A percentile compares a stretch with the other conserved stretches of the same genome.
These are phyloP conservation scores for Staurois parvus DNA, from an alignment of 2,797 vertebrate genomes.

Conservation along the genomic window DNA sequence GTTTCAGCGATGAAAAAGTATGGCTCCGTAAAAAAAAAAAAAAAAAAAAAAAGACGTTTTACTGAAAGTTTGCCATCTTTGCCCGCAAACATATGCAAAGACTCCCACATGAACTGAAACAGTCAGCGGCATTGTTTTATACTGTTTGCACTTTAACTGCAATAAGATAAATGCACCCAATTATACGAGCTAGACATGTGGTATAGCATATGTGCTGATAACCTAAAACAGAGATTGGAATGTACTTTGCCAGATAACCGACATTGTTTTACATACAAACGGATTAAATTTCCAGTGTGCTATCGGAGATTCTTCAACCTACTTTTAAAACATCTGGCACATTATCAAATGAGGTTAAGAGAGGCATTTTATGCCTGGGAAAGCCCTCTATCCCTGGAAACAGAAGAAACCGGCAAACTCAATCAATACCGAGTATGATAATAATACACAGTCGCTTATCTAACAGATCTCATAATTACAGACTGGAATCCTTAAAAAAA, in stretches of 20 bases:
- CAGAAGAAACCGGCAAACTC: slow-evolving; percentile 56
- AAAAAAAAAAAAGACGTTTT: slow-evolving; percentile 62
- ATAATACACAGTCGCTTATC: slow-evolving; percentile 50
- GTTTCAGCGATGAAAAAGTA: slow-evolving; percentile 61
- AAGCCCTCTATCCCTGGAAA: slow-evolving; percentile 48
- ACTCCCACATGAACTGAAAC: slow-evolving; percentile 63
- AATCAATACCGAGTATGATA: slow-evolving; percentile 51
- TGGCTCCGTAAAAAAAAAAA: slow-evolving; percentile 60
- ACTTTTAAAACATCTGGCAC: slow-evolving; percentile 74
- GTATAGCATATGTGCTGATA: slow-evolving; percentile 73
- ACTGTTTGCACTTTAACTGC: slow-evolving; percentile 70
- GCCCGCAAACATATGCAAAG: slow-evolving; percentile 61
- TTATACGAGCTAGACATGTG: slow-evolving; percentile 74
- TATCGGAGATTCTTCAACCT: slow-evolving; percentile 67
- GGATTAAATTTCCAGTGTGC: slow-evolving; percentile 64
- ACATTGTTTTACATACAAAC: slow-evolving; percentile 61
- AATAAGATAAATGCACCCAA: slow-evolving; percentile 72
- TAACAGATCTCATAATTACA: slow-evolving; percentile 49
- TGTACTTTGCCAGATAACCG: slow-evolving; percentile 69
- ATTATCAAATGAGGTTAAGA: slow-evolving; percentile 70
- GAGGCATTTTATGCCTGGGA: slow-evolving; percentile 65
- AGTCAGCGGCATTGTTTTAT: slow-evolving; percentile 65
- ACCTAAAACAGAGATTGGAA: slow-evolving; percentile 70
- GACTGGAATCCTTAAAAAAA: slow-evolving; percentile 23
- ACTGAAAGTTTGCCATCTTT: slow-evolving; percentile 69